phyloP scores from a whole-genome alignment of 2,797 vertebrate genomes.

The Coregonus suidteri region DNA sequence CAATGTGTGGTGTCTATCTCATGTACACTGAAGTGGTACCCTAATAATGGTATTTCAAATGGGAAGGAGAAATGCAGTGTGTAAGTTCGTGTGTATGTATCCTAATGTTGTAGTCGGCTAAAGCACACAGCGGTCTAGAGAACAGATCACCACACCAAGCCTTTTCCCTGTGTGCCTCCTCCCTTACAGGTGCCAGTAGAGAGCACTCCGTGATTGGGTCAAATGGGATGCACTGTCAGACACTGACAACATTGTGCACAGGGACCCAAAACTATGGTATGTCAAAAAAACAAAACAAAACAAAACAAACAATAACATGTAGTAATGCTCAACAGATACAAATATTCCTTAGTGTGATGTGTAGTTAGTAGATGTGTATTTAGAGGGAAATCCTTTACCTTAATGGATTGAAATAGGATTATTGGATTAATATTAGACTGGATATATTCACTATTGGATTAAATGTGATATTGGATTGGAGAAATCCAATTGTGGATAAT shows the following conservation, averaged over 20 bases:
- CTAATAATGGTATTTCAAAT: too few species aligned
- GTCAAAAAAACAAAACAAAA: constrained; percentile 6
- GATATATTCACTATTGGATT: constrained; percentile 1
- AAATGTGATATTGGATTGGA: constrained; percentile 1
- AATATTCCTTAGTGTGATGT: background rate
- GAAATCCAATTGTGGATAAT: background rate
- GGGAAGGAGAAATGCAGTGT: background rate
- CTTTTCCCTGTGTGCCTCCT: background rate
- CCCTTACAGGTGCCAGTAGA: constrained; percentile 7
- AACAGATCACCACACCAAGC: background rate
- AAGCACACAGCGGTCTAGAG: background rate
- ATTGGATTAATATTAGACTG: background rate
- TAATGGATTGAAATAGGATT: background rate
- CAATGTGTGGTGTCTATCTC: too few species aligned
- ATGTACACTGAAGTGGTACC: too few species aligned
- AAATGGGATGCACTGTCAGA: constrained; percentile 4
- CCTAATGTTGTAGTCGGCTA: background rate
- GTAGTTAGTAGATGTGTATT: background rate
- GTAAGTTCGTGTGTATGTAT: background rate
- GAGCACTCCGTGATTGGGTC: constrained; percentile 5
- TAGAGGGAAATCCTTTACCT: background rate
- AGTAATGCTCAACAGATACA: background rate
- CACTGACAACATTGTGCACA: constrained; percentile 7
- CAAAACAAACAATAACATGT: background rate
- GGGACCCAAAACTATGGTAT: constrained; percentile 16